phyloP scores from a whole-genome alignment of 1,140 invertebrate genomes.

The Apis mellifera region DNA sequence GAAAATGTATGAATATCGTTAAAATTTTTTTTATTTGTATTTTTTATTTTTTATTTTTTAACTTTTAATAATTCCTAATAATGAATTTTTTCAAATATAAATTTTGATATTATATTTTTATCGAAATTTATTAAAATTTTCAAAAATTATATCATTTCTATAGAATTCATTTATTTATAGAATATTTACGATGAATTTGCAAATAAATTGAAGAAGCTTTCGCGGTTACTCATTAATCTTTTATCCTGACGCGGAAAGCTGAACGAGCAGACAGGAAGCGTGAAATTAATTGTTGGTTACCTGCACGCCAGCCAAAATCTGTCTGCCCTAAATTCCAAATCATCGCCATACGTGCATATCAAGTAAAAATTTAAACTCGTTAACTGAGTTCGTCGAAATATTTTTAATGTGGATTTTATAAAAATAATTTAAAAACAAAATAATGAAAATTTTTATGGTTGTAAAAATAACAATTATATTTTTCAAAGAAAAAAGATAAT shows the following conservation, averaged over 20 bases:
- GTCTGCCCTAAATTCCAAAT: conserved; percentile 25
- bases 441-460: neutral
- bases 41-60: too few species aligned
- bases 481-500: too few species aligned
- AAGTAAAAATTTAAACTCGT: neutral
- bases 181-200: neutral
- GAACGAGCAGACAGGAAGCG: neutral
- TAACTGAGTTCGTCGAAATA: neutral
- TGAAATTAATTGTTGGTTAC: conserved; percentile 41
- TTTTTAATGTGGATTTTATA: neutral
- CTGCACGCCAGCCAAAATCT: conserved; percentile 20
- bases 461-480: neutral
- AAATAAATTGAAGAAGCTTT: conserved; percentile 17
- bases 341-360: neutral
- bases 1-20: too few species aligned
- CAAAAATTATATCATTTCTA: neutral
- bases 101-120: neutral
- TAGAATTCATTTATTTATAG: neutral
- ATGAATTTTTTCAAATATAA: too few species aligned
- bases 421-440: neutral
- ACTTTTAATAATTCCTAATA: neutral
- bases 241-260: neutral
- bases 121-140: neutral
- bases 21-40: too few species aligned
- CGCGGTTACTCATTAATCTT: conserved; percentile 31